A percentile compares a stretch with the other conserved stretches of the same genome.
Conservation (phyloP, 2,113 vertebrate genomes). For the Dromiciops gliroides region DNA sequence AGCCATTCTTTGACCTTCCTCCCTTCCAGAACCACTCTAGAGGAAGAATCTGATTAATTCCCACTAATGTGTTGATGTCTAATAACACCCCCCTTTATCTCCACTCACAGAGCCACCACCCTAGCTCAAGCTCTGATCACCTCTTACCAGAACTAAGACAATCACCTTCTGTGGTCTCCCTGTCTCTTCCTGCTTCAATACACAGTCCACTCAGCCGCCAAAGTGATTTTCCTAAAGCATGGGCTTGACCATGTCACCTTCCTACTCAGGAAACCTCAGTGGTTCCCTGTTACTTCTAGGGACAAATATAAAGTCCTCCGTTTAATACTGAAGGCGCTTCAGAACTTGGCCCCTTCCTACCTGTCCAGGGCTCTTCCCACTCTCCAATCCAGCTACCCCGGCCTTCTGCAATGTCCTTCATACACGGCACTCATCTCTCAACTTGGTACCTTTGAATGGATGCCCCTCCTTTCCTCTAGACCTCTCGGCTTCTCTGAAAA, state of each 20-base stretch:
- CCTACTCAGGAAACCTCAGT: not conserved
- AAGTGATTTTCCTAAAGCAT: not conserved
- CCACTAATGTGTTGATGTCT: not conserved
- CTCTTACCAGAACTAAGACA: not conserved
- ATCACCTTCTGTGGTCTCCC: not conserved
- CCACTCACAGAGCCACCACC: not conserved
- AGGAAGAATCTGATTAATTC: not conserved
- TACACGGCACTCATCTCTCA: not conserved
- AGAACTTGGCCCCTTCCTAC: not conserved
- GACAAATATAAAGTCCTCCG: not conserved
- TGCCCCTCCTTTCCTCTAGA: not conserved
- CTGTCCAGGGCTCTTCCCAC: not conserved
- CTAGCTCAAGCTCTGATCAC: not conserved
- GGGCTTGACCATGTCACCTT: not conserved
- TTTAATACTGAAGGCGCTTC: not conserved
- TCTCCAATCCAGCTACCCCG: not conserved
- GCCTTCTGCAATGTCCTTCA: not conserved
- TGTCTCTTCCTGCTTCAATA: not conserved
- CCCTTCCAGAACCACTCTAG: not conserved
- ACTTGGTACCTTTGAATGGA: not conserved
- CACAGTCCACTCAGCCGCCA: not conserved
- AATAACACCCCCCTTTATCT: not conserved
- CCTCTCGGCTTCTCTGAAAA: not conserved
- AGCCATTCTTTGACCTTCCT: not conserved
- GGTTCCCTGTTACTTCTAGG: not conserved